Evolutionary conservation across 2,113 vertebrate species (phyloP).

Genomic region (Lampris incognitus): DNA sequence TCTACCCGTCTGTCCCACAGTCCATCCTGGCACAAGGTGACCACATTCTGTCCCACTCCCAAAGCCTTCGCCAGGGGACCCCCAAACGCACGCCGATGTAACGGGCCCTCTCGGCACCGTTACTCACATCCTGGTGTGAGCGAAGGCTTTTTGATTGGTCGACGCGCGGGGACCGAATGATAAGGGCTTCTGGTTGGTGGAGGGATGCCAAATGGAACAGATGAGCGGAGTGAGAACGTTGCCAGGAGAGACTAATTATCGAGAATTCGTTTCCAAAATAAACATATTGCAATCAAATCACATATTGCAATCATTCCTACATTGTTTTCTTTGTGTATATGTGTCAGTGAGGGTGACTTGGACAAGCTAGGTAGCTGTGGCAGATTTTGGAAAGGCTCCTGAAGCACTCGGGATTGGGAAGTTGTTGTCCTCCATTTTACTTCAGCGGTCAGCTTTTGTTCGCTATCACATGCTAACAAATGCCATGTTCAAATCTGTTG

Average conservation of each 20-base stretch:
- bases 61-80: slow-evolving; percentile 44
- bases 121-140: slow-evolving; percentile 41
- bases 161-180: slow-evolving; percentile 48
- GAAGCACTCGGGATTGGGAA: slow-evolving; percentile 27
- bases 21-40: slow-evolving; percentile 53
- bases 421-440: slow-evolving; percentile 28
- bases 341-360: slow-evolving; percentile 59
- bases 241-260: slow-evolving; percentile 79
- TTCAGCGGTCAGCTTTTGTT: slow-evolving; percentile 49
- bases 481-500: slow-evolving; percentile 18
- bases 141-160: slow-evolving; percentile 63
- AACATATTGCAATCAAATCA: slow-evolving; percentile 81
- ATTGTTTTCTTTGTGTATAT: slow-evolving; percentile 57
- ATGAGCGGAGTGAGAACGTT: slow-evolving; percentile 62
- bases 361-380: slow-evolving; percentile 58
- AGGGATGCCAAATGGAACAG: slow-evolving; percentile 72
- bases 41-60: slow-evolving; percentile 6
- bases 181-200: slow-evolving; percentile 68
- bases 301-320: slow-evolving; percentile 75
- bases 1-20: slow-evolving; percentile 73
- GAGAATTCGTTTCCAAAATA: slow-evolving; percentile 75
- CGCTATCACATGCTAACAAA: slow-evolving; percentile 34
- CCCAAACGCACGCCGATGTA: slow-evolving; percentile 31
- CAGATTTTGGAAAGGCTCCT: slow-evolving; percentile 59
- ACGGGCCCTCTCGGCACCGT: slow-evolving; percentile 46